A percentile compares a stretch with the other conserved stretches of the same genome.
These are phyloP conservation scores for Microtus pennsylvanicus DNA, from an alignment of 2,113 vertebrate genomes.

Conservation along the genomic window DNA sequence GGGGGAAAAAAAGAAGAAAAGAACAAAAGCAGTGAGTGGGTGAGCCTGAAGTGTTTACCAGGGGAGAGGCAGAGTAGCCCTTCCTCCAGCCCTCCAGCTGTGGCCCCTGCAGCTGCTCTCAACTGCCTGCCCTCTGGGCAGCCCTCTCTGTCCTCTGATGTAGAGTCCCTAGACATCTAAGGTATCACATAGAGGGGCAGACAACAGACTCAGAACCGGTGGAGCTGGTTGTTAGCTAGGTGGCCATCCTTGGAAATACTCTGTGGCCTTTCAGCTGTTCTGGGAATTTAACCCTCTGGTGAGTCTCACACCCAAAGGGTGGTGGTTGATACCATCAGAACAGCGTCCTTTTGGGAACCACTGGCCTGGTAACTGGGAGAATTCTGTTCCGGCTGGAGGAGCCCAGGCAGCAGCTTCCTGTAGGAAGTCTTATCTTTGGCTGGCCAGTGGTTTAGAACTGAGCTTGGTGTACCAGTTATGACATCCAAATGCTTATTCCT, in stretches of 20 bases:
- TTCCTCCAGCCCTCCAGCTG: not conserved
- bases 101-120: not conserved
- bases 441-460: not conserved
- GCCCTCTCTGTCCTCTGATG: constrained; percentile 21
- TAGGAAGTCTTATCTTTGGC: not conserved
- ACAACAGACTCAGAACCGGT: constrained; percentile 6
- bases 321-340: not conserved
- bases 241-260: constrained; percentile 15
- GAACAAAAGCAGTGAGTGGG: constrained; percentile 17
- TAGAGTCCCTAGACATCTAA: constrained; percentile 28
- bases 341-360: not conserved
- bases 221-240: not conserved
- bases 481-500: not conserved
- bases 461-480: not conserved
- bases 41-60: not conserved
- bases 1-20: not conserved
- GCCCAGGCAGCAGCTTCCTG: not conserved
- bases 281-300: not conserved
- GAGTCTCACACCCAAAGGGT: not conserved
- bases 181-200: constrained; percentile 48
- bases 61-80: constrained; percentile 38
- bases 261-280: not conserved
- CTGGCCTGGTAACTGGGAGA: not conserved
- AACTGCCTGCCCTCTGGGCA: not conserved
- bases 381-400: not conserved